These are phyloP conservation scores for Alitta virens DNA, from an alignment of 2,888 invertebrate genomes.

Conservation along the genomic window DNA sequence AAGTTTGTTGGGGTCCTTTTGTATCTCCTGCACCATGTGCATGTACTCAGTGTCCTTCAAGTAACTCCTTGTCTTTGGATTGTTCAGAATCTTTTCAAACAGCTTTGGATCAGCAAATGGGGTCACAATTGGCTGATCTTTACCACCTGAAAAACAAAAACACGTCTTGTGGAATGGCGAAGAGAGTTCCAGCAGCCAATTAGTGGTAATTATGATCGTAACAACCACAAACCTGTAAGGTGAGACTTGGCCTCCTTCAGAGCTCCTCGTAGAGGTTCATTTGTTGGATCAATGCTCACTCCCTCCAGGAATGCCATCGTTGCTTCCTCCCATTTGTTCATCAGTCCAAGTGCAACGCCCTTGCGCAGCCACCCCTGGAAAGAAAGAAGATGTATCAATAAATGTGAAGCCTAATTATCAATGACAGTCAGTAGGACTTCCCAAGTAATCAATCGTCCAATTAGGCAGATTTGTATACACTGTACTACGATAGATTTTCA, in stretches of 20 bases:
- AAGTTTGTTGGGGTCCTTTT: conserved; percentile 67
- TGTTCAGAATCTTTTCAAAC: conserved; percentile 65
- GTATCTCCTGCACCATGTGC: conserved; percentile 62
- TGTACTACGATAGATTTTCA: too few relatives aligned
- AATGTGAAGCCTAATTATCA: too few relatives aligned
- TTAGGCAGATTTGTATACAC: too few relatives aligned
- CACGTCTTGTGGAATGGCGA: too few relatives aligned
- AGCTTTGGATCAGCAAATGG: conserved; percentile 65
- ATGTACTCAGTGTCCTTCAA: conserved; percentile 75
- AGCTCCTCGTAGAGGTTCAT: conserved; percentile 70
- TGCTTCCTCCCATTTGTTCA: conserved; percentile 74
- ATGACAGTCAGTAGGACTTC: too few relatives aligned
- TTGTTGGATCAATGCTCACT: conserved; percentile 71
- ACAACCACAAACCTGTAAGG: conserved; percentile 2
- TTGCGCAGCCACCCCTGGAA: conserved; percentile 76
- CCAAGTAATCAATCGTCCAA: too few relatives aligned
- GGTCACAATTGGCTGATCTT: conserved; percentile 52
- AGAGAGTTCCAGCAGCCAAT: too few relatives aligned
- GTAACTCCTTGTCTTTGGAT: conserved; percentile 71
- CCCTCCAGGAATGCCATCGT: conserved; percentile 74
- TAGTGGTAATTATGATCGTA: too few relatives aligned
- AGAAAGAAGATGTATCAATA: conserved; percentile 17
- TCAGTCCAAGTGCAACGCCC: conserved; percentile 78
- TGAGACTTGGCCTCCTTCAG: conserved; percentile 60
- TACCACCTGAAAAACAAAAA: not conserved